Evolutionary conservation across 30 jellyfish, hydroid and myxozoan species (phyloP).

Genomic region (Aurelia coerulea): DNA sequence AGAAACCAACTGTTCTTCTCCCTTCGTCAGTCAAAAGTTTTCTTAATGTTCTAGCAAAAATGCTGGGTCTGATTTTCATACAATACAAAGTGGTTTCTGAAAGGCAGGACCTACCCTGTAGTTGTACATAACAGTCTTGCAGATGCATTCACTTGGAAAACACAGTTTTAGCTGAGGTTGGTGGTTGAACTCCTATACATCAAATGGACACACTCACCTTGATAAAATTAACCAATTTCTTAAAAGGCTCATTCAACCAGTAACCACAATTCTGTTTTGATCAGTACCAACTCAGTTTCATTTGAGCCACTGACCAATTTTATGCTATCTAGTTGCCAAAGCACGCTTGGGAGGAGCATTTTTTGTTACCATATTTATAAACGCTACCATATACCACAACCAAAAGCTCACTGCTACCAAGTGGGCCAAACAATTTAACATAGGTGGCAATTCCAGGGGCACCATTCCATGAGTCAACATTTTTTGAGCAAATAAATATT

Average conservation of each 20-base stretch:
- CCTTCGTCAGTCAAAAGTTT: no score
- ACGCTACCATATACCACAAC: no score
- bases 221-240: constrained; percentile 3
- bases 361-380: no score
- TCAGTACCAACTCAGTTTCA: constrained; percentile 14
- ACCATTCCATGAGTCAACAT: neutral
- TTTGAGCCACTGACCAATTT: constrained; percentile 15
- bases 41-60: no score
- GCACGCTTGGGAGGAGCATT: no score
- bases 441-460: neutral
- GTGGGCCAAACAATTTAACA: neutral
- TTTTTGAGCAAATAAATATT: neutral
- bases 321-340: no score
- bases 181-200: neutral
- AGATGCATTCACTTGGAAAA: neutral
- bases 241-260: neutral
- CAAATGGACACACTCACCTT: constrained; percentile 6
- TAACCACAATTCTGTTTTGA: neutral
- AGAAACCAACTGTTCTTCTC: no score
- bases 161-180: neutral
- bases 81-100: no score
- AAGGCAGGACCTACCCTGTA: no score
- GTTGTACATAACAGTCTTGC: no score
- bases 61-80: no score
- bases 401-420: neutral